Evolutionary conservation across 2,797 vertebrate genomes (phyloP).

Genomic region (Phoebastria nigripes): DNA sequence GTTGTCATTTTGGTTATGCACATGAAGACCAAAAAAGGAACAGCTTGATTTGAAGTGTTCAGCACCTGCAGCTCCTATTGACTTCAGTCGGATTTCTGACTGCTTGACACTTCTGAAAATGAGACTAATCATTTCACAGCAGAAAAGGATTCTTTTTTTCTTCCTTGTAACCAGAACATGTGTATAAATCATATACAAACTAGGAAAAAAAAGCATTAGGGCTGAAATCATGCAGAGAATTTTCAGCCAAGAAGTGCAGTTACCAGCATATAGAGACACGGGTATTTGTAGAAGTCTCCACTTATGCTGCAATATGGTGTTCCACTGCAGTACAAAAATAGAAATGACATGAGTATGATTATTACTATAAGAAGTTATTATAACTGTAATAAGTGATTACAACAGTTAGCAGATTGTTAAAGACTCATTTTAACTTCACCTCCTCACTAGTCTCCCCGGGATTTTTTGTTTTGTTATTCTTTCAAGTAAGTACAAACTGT

Average conservation of each 20-base stretch:
- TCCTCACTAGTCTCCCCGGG: not conserved
- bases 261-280: not conserved
- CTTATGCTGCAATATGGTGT: not conserved
- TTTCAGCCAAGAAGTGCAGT: not conserved
- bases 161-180: not conserved
- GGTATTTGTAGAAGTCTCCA: not conserved
- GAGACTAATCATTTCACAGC: not conserved
- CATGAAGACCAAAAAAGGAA: not conserved
- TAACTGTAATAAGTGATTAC: not conserved
- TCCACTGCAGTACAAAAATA: not conserved
- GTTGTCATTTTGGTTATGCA: conserved; percentile 6
- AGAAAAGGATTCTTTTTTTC: not conserved
- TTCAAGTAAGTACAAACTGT: not conserved
- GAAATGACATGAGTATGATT: not conserved
- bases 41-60: not conserved
- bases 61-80: not conserved
- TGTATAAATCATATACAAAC: not conserved
- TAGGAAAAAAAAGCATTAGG: too few species aligned
- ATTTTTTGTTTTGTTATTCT: conserved; percentile 30
- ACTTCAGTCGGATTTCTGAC: not conserved
- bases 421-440: not conserved
- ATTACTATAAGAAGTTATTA: not conserved
- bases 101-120: not conserved
- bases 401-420: not conserved
- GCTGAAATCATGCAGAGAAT: not conserved